These are phyloP conservation scores for Patagioenas fasciata DNA, from an alignment of 2,113 vertebrate species.

Conservation along the genomic window DNA sequence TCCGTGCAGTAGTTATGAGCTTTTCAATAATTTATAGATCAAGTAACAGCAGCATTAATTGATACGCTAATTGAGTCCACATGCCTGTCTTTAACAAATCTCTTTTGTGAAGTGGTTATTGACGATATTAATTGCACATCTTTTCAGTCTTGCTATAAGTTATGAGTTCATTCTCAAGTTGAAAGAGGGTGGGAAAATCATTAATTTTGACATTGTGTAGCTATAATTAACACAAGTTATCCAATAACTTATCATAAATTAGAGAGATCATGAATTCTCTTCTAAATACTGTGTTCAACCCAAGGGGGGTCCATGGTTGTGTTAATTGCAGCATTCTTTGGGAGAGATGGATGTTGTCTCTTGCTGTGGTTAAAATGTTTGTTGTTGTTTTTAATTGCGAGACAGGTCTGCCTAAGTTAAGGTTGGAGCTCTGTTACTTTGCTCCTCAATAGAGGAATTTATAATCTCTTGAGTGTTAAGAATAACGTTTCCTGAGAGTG, in stretches of 20 bases:
- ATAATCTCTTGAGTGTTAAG: background rate
- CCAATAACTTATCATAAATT: conserved; percentile 76
- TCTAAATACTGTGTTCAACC: conserved; percentile 55
- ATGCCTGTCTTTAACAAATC: conserved; percentile 44
- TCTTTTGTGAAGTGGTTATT: conserved; percentile 64
- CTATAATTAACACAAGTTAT: conserved; percentile 77
- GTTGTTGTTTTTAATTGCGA: background rate
- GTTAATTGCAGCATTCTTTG: background rate
- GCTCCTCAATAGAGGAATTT: background rate
- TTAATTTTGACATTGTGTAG: conserved; percentile 76
- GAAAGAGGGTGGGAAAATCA: conserved; percentile 74
- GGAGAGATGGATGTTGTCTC: conserved; percentile 9
- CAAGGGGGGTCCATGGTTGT: background rate
- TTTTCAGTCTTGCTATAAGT: conserved; percentile 55
- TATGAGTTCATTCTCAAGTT: conserved; percentile 64
- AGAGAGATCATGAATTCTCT: conserved; percentile 51
- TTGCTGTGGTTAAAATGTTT: background rate
- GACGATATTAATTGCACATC: conserved; percentile 44
- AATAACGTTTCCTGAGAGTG: background rate
- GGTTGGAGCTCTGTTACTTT: background rate
- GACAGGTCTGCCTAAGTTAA: background rate
- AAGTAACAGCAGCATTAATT: conserved; percentile 69
- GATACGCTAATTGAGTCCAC: conserved; percentile 69
- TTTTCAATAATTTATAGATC: conserved; percentile 78
- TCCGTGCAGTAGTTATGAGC: conserved; percentile 28